phyloP scores from a whole-genome alignment of 2,113 vertebrate species.

The Hymenochirus boettgeri region DNA sequence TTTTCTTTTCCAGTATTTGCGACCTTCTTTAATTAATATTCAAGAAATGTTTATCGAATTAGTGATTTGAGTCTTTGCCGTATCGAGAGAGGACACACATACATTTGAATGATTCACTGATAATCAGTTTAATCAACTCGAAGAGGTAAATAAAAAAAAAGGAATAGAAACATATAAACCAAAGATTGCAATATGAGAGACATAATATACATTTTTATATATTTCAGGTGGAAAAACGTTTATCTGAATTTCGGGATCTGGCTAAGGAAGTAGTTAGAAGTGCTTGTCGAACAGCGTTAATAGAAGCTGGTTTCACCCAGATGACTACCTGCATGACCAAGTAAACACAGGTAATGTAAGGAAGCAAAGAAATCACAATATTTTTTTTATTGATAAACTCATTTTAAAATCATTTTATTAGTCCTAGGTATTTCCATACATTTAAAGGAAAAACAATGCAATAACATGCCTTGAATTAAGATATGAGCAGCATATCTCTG shows the following conservation, averaged over 20 bases:
- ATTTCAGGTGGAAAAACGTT: slow-evolving; percentile 58
- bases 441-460: too few relatives aligned
- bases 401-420: too few relatives aligned
- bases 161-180: too few relatives aligned
- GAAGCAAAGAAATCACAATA: too few relatives aligned
- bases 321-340: slow-evolving; percentile 40
- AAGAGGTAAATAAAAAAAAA: slow-evolving; percentile 60
- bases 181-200: not conserved
- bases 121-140: slow-evolving; percentile 57
- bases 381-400: too few relatives aligned
- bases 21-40: slow-evolving; percentile 72
- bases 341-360: slow-evolving; percentile 46
- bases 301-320: slow-evolving; percentile 54
- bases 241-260: slow-evolving; percentile 67
- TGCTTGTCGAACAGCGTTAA: slow-evolving; percentile 61
- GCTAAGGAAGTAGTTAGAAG: slow-evolving; percentile 68
- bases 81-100: slow-evolving; percentile 62
- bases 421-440: too few relatives aligned
- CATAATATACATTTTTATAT: not conserved
- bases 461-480: too few relatives aligned
- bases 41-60: slow-evolving; percentile 69
- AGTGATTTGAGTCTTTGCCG: slow-evolving; percentile 63
- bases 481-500: too few relatives aligned
- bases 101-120: slow-evolving; percentile 67
- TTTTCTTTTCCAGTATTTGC: slow-evolving; percentile 58